Percentiles rank a stretch among this genome's conserved stretches.
Conservation (phyloP, 2,113 vertebrate genomes). For the Cebus imitator region DNA sequence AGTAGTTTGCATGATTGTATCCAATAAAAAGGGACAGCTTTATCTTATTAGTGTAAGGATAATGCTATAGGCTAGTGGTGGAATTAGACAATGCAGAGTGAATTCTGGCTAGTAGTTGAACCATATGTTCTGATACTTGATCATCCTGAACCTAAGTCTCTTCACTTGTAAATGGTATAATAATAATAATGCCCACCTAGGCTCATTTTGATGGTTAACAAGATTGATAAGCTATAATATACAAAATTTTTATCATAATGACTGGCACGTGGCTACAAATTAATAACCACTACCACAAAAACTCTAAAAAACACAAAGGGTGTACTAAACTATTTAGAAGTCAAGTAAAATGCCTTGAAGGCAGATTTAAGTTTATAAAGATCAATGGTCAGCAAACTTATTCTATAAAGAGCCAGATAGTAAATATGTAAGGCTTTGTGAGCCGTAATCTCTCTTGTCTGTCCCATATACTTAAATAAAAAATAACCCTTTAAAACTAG, state of each 20-base stretch:
- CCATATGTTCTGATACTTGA: neutral
- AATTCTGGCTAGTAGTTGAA: neutral
- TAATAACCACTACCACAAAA: neutral
- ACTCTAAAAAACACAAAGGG: neutral
- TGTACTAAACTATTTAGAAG: neutral
- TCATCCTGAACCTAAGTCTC: neutral
- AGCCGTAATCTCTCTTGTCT: neutral
- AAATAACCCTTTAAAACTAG: neutral
- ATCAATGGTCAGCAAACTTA: neutral
- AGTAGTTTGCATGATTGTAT: neutral
- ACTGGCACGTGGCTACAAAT: neutral
- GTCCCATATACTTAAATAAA: neutral
- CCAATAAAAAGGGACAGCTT: neutral
- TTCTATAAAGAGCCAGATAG: neutral
- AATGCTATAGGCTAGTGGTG: neutral
- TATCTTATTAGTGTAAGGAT: neutral
- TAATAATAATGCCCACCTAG: neutral
- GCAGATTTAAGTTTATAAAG: neutral
- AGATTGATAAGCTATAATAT: neutral
- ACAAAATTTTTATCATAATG: neutral
- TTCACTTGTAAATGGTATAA: neutral
- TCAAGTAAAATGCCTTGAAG: neutral
- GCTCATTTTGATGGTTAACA: neutral
- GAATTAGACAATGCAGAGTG: neutral
- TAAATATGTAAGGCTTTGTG: neutral